phyloP scores from a whole-genome alignment of 2,888 invertebrate species.

The Leucophenga maculata region DNA sequence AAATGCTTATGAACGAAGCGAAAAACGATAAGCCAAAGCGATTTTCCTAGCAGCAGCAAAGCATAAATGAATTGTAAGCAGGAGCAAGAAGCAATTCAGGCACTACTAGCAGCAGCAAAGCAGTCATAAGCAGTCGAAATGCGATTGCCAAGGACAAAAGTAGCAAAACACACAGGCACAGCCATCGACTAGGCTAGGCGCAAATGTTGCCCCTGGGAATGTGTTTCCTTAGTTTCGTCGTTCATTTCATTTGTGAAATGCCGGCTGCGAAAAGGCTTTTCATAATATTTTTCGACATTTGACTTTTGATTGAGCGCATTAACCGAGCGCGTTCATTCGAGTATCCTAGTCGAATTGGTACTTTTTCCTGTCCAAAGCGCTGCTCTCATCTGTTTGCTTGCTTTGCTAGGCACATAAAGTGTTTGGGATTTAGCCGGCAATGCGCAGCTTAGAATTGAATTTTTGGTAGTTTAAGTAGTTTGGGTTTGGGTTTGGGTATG shows the following conservation, averaged over 20 bases:
- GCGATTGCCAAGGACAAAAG: conserved; percentile 36
- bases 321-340: conserved; percentile 42
- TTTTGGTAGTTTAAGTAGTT: background rate
- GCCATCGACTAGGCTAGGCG: conserved; percentile 15
- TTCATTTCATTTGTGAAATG: background rate
- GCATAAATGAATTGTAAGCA: conserved; percentile 65
- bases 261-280: conserved; percentile 55
- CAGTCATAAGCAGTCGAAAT: conserved; percentile 29
- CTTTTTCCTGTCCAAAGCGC: too few relatives aligned
- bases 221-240: background rate
- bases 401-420: too few relatives aligned
- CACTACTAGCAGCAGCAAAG: conserved; percentile 29
- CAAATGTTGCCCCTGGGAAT: conserved; percentile 19
- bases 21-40: conserved; percentile 34
- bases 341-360: background rate
- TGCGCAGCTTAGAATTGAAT: background rate
- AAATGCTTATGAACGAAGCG: conserved; percentile 18
- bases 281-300: conserved; percentile 66
- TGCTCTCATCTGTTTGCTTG: too few relatives aligned
- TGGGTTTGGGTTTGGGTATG: background rate
- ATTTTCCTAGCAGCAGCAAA: conserved; percentile 25
- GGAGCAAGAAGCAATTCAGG: conserved; percentile 37
- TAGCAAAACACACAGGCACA: background rate
- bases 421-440: too few relatives aligned
- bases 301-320: conserved; percentile 66